A percentile compares a stretch with the other conserved stretches of the same genome.
phyloP scores from a whole-genome alignment of 2,797 vertebrate species.

The Lepus townsendii region DNA sequence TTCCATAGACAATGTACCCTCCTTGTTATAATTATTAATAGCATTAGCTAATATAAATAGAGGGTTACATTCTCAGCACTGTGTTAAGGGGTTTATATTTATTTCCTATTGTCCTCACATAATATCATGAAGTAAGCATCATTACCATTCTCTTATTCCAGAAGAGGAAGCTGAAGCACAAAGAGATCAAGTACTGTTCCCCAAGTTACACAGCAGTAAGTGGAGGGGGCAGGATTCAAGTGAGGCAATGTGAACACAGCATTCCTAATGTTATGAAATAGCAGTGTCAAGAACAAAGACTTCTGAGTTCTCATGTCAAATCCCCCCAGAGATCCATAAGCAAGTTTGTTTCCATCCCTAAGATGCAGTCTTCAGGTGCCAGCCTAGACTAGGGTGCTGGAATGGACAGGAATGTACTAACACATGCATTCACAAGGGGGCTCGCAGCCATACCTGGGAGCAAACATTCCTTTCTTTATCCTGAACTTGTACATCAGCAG shows the following conservation, averaged over 20 bases:
- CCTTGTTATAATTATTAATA: neutral
- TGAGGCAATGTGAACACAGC: neutral
- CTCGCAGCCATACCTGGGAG: neutral
- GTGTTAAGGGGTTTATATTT: neutral
- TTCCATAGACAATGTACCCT: neutral
- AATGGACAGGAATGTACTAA: neutral
- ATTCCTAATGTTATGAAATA: neutral
- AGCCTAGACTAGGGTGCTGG: neutral
- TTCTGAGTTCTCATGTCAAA: neutral
- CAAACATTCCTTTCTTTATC: neutral
- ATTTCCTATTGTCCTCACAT: neutral
- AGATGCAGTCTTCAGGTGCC: neutral
- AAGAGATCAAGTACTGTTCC: neutral
- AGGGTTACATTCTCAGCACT: neutral
- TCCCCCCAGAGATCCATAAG: neutral
- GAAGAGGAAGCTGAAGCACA: neutral
- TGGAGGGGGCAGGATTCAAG: neutral
- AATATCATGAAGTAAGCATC: neutral
- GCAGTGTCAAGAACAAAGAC: neutral
- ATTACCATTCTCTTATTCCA: neutral
- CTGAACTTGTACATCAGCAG: neutral
- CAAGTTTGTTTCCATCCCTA: neutral
- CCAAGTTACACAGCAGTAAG: neutral
- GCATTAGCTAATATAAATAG: neutral
- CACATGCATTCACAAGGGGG: accelerated